Evolutionary conservation across 92 coral and sea anemone species (phyloP).

Genomic region (Bergia puertoricense): DNA sequence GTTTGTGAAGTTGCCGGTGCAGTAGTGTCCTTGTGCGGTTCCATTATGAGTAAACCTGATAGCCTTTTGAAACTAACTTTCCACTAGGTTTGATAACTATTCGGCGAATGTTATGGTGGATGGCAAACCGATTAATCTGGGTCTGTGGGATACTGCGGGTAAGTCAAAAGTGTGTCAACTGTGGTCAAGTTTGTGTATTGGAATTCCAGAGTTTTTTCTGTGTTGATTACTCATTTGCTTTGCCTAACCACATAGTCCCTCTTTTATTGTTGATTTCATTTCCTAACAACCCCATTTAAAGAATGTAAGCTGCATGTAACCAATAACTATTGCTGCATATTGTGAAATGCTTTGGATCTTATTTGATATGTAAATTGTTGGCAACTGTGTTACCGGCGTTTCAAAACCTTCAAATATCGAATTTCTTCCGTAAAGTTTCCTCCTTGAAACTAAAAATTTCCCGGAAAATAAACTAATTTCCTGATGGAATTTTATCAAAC

Average conservation of each 20-base stretch:
- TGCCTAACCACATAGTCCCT: not conserved
- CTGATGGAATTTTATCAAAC: not conserved
- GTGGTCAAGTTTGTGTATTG: constrained; percentile 23
- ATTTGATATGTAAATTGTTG: constrained; percentile 12
- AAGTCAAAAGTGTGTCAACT: not conserved
- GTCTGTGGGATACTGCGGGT: constrained; percentile 74
- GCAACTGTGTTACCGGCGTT: not conserved
- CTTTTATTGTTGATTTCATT: not conserved
- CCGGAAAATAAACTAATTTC: not conserved
- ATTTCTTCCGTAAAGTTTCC: not conserved
- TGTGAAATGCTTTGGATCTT: constrained; percentile 10
- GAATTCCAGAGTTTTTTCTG: constrained; percentile 19
- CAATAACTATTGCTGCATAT: not conserved
- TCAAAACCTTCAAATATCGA: not conserved
- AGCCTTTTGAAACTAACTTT: constrained; percentile 8
- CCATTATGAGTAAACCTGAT: not conserved
- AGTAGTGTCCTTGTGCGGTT: not conserved
- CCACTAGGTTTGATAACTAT: constrained; percentile 60
- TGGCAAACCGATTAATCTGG: constrained; percentile 66
- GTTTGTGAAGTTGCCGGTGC: not conserved
- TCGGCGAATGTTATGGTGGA: constrained; percentile 77
- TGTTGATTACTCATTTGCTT: constrained; percentile 13
- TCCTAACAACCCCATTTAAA: not conserved
- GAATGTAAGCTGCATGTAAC: not conserved
- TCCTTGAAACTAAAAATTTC: not conserved